Conservation (phyloP, 2,113 vertebrate genomes). For the Procavia capensis region DNA sequence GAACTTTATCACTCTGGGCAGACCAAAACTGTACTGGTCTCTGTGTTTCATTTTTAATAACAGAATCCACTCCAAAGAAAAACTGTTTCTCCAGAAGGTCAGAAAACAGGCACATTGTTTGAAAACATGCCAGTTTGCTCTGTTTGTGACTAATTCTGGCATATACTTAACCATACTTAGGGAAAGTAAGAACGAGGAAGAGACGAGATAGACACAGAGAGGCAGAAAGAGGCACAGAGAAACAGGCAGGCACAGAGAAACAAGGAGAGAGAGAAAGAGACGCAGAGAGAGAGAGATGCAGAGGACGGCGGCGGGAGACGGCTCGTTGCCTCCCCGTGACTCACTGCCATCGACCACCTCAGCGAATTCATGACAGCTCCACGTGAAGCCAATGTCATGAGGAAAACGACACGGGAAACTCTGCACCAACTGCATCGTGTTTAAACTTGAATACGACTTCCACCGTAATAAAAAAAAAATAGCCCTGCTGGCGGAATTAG, state of each 20-base stretch:
- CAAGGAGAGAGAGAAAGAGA: rapidly evolving
- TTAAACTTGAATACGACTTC: not conserved
- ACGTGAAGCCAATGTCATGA: not conserved
- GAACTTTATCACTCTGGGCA: too few relatives aligned
- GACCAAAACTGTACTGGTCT: too few relatives aligned
- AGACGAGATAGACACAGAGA: not conserved
- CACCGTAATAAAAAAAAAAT: not conserved
- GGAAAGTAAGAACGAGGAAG: too few relatives aligned
- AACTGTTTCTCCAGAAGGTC: too few relatives aligned
- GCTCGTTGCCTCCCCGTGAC: not conserved
- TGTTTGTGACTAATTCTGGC: too few relatives aligned
- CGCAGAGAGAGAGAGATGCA: rapidly evolving
- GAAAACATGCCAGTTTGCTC: too few relatives aligned
- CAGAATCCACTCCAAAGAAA: too few relatives aligned
- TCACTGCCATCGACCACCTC: not conserved
- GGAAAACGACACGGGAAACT: not conserved
- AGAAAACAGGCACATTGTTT: too few relatives aligned
- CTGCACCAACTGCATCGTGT: not conserved
- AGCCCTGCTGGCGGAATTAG: not conserved
- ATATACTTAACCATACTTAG: too few relatives aligned
- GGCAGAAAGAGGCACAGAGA: rapidly evolving
- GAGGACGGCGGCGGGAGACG: rapidly evolving
- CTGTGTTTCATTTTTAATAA: too few relatives aligned
- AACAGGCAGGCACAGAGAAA: rapidly evolving
- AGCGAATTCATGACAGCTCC: not conserved